Evolutionary conservation across 2,797 vertebrate species (phyloP).

Genomic region (Triplophysa bombifrons): DNA sequence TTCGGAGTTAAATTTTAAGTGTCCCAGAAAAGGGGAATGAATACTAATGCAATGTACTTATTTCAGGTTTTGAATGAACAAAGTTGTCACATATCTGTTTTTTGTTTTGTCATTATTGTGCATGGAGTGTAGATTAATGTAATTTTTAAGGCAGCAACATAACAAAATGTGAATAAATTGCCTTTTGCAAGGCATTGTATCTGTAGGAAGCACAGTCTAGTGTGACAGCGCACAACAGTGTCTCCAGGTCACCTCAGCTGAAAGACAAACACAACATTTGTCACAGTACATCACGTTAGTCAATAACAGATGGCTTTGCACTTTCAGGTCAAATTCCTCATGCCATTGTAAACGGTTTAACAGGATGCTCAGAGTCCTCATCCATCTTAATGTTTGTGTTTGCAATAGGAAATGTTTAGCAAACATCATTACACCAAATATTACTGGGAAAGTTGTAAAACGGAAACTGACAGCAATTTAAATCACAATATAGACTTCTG

Average conservation of each 20-base stretch:
- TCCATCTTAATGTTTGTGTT: background rate
- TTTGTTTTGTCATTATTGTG: too few species aligned
- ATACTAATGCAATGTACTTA: too few species aligned
- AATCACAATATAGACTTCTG: constrained; percentile 3
- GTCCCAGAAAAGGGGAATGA: too few species aligned
- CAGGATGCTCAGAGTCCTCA: constrained; percentile 1
- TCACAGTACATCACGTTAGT: background rate
- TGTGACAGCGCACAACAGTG: background rate
- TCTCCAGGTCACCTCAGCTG: background rate
- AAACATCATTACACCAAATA: background rate
- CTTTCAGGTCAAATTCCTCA: constrained; percentile 25
- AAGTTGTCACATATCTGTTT: too few species aligned
- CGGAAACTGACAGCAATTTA: background rate
- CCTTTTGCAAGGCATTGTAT: too few species aligned
- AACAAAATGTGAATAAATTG: too few species aligned
- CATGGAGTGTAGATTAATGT: too few species aligned
- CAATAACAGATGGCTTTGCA: constrained; percentile 26
- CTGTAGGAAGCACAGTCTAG: background rate
- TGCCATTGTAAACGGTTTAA: constrained; percentile 26
- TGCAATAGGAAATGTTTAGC: constrained; percentile 25
- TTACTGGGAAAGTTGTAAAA: constrained; percentile 25
- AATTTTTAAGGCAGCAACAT: too few species aligned
- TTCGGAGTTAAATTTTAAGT: too few species aligned
- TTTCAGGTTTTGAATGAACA: too few species aligned
- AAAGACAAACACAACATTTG: constrained; percentile 18